Conservation (phyloP, 2,888 invertebrate species). For the Sinopyrophorus schimmeli region DNA sequence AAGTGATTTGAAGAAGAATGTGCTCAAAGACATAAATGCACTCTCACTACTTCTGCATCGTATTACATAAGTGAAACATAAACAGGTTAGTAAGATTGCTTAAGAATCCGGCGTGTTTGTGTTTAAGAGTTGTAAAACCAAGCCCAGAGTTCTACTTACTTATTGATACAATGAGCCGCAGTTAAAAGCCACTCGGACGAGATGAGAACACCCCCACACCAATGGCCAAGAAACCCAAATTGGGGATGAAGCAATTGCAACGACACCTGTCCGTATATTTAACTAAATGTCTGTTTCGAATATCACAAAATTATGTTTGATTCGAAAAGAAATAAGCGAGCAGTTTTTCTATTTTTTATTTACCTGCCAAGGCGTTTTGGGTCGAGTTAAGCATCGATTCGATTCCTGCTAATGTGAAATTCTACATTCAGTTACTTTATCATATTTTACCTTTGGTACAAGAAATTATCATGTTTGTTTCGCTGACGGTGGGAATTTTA, state of each 20-base stretch:
- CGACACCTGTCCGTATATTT: constrained; percentile 67
- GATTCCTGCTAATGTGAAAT: constrained; percentile 38
- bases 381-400: constrained; percentile 60
- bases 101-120: too few relatives aligned
- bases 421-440: constrained; percentile 39
- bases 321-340: not conserved
- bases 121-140: too few relatives aligned
- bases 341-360: too few relatives aligned
- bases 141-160: constrained; percentile 63
- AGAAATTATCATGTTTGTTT: constrained; percentile 41
- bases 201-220: constrained; percentile 91
- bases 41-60: constrained; percentile 19
- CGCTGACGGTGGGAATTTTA: constrained; percentile 43
- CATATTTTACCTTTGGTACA: constrained; percentile 42
- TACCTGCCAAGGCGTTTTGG: too few relatives aligned
- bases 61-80: constrained; percentile 14
- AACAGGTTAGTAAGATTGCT: constrained; percentile 14
- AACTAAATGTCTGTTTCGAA: constrained; percentile 28
- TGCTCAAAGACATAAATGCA: constrained; percentile 6
- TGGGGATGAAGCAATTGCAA: constrained; percentile 85
- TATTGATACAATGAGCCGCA: constrained; percentile 89
- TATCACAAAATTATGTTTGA: constrained; percentile 7
- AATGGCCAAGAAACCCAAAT: constrained; percentile 87
- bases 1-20: constrained; percentile 8
- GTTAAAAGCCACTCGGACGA: constrained; percentile 85